Conservation (phyloP, 2,888 invertebrate species). For the Notocelia uddmanniana region DNA sequence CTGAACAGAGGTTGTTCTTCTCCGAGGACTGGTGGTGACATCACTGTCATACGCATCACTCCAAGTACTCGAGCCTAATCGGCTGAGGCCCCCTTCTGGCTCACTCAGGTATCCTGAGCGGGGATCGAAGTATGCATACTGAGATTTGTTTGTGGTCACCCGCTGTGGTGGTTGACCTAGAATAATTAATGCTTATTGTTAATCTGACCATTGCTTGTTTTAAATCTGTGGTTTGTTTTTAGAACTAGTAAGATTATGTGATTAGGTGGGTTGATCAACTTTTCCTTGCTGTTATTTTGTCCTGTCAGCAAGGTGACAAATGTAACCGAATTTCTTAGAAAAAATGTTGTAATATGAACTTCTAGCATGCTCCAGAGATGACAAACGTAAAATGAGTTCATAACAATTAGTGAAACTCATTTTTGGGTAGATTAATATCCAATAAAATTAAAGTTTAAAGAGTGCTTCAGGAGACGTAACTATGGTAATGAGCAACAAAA, state of each 20-base stretch:
- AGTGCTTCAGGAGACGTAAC: too few relatives aligned
- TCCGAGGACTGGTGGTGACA: constrained; percentile 69
- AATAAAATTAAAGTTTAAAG: too few relatives aligned
- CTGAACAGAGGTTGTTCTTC: constrained; percentile 78
- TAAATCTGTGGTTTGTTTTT: background rate
- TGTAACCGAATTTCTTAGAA: too few relatives aligned
- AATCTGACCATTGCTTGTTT: background rate
- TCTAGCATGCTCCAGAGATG: too few relatives aligned
- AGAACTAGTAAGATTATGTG: constrained; percentile 2
- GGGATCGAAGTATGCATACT: constrained; percentile 83
- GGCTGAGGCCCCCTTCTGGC: constrained; percentile 76
- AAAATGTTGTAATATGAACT: too few relatives aligned
- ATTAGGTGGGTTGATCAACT: too few relatives aligned
- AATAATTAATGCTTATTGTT: constrained; percentile 1
- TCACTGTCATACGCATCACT: constrained; percentile 82
- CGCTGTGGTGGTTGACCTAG: constrained; percentile 74
- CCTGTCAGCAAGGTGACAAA: too few relatives aligned
- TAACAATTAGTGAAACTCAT: too few relatives aligned
- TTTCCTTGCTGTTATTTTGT: too few relatives aligned
- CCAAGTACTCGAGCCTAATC: constrained; percentile 71
- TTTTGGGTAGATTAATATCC: too few relatives aligned
- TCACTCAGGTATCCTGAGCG: constrained; percentile 83
- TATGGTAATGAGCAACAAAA: too few relatives aligned
- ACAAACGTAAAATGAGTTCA: too few relatives aligned
- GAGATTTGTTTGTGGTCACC: constrained; percentile 71